Evolutionary conservation across 2,113 vertebrate species (phyloP), one percentile per base, ranked within the genome.

Genomic region (Phocoena phocoena): DNA sequence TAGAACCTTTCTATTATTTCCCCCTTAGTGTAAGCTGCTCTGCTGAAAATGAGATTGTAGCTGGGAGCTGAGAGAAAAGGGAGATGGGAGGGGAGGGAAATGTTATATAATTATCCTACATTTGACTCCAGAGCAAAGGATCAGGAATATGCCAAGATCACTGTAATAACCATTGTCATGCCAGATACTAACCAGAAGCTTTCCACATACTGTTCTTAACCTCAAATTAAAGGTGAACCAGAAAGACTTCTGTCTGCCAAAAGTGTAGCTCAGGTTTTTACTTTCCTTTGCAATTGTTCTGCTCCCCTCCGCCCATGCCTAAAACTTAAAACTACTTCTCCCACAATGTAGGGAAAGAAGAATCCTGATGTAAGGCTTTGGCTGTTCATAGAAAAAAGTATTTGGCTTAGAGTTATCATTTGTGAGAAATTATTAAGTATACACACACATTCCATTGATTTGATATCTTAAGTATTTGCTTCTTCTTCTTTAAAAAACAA

Each of bases 161-260:
- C 93, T 95, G 97, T 94, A 97, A 98, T 93, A 96, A 96, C 76
- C 74, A 91, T 25, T 93, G 97, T 96, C 88, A 96, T 80, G 90
- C 83, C 95, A 97, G 98, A 98, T 26, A 98, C 77, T 98, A 98
- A 98, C 97, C 98, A 98, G 98, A 97, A 98, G 96, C 94, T 93
- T 96, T 97, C 89, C 90, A 97, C 85, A 98, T 82, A 97, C 96
- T 95, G 93, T 93, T 97, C 88, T 97, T 97, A 98, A 97, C 88
- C 93, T 97, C 53, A 82, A 5, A 1, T 96, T 97, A 96, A 98
- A 98, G 97, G 95, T 97, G 94, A 98, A 95, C 83, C 92, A 98
- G 73, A 98, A 95, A 90, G 93, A 95, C 98, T 98, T 98, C 96
- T 94, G 97, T 96, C 94, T 97, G 97, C 96, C 92, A 94, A 98